Percentiles rank a stretch among this genome's conserved stretches.
These are phyloP conservation scores for Craniophora ligustri DNA, from an alignment of 2,888 invertebrate genomes.

Conservation along the genomic window DNA sequence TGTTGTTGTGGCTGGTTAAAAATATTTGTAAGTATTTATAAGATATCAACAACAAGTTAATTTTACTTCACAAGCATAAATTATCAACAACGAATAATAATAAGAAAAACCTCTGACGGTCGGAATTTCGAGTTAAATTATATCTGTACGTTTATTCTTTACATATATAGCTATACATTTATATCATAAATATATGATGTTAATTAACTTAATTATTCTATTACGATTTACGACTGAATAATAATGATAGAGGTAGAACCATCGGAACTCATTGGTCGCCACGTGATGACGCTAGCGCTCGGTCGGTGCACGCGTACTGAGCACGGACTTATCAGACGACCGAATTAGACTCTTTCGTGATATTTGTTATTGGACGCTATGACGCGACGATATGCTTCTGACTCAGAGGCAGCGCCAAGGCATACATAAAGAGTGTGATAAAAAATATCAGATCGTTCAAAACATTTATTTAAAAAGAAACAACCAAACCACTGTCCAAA, in stretches of 20 bases:
- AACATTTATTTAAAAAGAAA: not conserved
- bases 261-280: constrained; percentile 34
- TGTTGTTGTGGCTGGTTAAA: too few relatives aligned
- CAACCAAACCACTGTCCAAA: too few relatives aligned
- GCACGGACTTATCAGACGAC: constrained; percentile 52
- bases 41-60: too few relatives aligned
- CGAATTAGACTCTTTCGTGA: constrained; percentile 26
- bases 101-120: constrained; percentile 22
- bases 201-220: constrained; percentile 16
- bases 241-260: constrained; percentile 6
- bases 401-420: constrained; percentile 25
- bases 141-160: constrained; percentile 28
- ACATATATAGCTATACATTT: constrained; percentile 5
- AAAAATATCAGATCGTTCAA: not conserved
- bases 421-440: not conserved
- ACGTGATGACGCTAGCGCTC: constrained; percentile 38
- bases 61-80: not conserved
- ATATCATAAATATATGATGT: too few relatives aligned
- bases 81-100: not conserved
- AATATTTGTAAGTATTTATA: too few relatives aligned
- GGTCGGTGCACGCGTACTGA: constrained; percentile 51
- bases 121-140: constrained; percentile 20
- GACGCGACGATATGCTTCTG: constrained; percentile 19
- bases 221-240: not conserved
- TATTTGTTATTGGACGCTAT: constrained; percentile 11